phyloP scores from a whole-genome alignment of 2,888 invertebrate genomes.

The Epinotia bilunana region DNA sequence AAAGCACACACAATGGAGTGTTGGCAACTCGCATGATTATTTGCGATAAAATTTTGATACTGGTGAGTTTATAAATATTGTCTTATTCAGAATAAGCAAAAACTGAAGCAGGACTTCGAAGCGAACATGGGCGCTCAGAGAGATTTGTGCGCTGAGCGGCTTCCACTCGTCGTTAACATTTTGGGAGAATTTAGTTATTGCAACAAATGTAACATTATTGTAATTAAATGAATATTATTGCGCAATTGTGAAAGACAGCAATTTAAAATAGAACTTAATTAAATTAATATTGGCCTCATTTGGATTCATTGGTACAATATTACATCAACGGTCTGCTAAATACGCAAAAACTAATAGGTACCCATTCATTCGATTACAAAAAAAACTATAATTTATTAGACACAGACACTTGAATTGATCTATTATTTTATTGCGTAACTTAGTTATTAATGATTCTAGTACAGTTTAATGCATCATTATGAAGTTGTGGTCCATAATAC shows the following conservation, averaged over 20 bases:
- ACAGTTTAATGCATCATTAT: not conserved
- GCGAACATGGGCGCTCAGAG: too few relatives aligned
- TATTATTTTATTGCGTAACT: not conserved
- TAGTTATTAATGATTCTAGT: not conserved
- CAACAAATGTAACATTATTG: too few relatives aligned
- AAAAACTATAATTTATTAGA: constrained; percentile 3
- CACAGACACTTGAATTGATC: not conserved
- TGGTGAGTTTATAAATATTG: not conserved
- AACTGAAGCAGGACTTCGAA: too few relatives aligned
- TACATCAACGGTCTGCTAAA: not conserved
- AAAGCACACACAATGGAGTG: constrained; percentile 19
- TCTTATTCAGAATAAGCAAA: not conserved
- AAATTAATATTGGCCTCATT: not conserved
- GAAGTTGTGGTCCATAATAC: too few relatives aligned
- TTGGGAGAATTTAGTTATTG: too few relatives aligned
- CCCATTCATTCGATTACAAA: not conserved
- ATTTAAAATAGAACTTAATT: not conserved
- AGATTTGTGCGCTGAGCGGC: too few relatives aligned
- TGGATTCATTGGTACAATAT: not conserved
- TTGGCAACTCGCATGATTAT: constrained; percentile 20
- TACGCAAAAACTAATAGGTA: not conserved
- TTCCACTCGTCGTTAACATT: too few relatives aligned
- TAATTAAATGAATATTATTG: too few relatives aligned
- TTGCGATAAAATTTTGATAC: constrained; percentile 9
- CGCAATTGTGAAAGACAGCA: too few relatives aligned